phyloP scores from a whole-genome alignment of 2,888 invertebrate species.

The Chouioia cunea region DNA sequence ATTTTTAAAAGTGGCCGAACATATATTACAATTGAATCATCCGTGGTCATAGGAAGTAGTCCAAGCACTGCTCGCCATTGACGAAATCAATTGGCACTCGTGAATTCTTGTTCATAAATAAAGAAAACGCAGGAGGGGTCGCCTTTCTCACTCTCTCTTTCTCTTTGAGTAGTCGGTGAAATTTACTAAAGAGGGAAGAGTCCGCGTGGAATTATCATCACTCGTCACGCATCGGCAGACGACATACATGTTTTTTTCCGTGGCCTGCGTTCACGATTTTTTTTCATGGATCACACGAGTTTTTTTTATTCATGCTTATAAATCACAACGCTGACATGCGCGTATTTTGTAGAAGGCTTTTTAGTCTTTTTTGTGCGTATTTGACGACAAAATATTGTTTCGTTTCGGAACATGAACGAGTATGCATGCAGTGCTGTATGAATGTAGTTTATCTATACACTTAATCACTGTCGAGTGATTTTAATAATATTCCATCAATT shows the following conservation, averaged over 20 bases:
- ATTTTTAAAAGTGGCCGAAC: not conserved
- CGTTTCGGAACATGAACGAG: too few relatives aligned
- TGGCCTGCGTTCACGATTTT: not conserved
- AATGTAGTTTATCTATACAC: too few relatives aligned
- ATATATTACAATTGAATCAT: not conserved
- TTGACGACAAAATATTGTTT: too few relatives aligned
- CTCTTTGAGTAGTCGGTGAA: conserved; percentile 27
- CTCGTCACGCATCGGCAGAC: conserved; percentile 32
- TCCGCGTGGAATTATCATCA: conserved; percentile 30
- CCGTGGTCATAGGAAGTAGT: not conserved
- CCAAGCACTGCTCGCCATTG: not conserved
- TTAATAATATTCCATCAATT: too few relatives aligned
- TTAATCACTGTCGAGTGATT: too few relatives aligned
- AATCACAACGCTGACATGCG: conserved; percentile 19
- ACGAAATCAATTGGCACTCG: conserved; percentile 5
- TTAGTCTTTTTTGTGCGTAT: not conserved
- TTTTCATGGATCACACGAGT: not conserved
- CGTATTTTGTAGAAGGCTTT: conserved; percentile 1
- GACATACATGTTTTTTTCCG: conserved; percentile 30
- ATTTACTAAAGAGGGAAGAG: conserved; percentile 41
- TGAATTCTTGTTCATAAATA: not conserved
- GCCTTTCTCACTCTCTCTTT: not conserved
- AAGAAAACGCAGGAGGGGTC: too few relatives aligned
- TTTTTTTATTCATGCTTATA: conserved; percentile 5
- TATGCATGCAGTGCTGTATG: too few relatives aligned